Evolutionary conservation across 1,140 invertebrate genomes (phyloP), one percentile per base, ranked within the genome.

Genomic region (Drosophila arizonae): DNA sequence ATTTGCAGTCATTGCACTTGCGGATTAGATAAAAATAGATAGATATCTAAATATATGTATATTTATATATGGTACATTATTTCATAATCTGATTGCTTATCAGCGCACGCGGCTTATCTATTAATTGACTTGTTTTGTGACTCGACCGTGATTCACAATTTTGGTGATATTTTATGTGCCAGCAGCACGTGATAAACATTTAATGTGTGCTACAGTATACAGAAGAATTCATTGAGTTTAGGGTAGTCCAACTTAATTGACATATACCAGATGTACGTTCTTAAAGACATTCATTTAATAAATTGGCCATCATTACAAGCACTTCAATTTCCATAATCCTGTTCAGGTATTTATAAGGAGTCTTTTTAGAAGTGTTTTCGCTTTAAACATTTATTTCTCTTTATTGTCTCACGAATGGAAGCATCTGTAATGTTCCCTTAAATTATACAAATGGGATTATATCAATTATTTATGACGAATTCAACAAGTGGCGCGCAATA

Each of bases 21-120:
- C 5, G 75, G 60, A 74, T 74, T 69, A 74, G 75, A 77, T 74
- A 77, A 57, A 51, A 56, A 50, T 64, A 39, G 10, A 36, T 21
- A 39, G 41, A 39, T 55, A 65, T 41, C 9, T 30, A 57, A 13
- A 63, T 61, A 62, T 61, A 41, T 17, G 3, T 15, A 41, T 52
- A 51, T 36, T n/a, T 17, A 17, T 68, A 58, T 57, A 50, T 39
- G 8, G 1, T 36, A 36, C 33, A 36, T 36, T 36, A 36, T 36
- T 1, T 33, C 28, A 30, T 65, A 74, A 65, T 77, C 33, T 36
- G 30, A 45, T 64, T 50, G n/a, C 17, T 45, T 65, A 68, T 61
- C 57, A 50, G 41, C n/a, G 11, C 13, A 39, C 41, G 58, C 26
- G 39, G 68, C 68, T 66, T 76, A 76, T 76, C 73, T 66, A 72